These are phyloP conservation scores for Microtus pennsylvanicus DNA, from an alignment of 2,113 vertebrate species.

Conservation along the genomic window DNA sequence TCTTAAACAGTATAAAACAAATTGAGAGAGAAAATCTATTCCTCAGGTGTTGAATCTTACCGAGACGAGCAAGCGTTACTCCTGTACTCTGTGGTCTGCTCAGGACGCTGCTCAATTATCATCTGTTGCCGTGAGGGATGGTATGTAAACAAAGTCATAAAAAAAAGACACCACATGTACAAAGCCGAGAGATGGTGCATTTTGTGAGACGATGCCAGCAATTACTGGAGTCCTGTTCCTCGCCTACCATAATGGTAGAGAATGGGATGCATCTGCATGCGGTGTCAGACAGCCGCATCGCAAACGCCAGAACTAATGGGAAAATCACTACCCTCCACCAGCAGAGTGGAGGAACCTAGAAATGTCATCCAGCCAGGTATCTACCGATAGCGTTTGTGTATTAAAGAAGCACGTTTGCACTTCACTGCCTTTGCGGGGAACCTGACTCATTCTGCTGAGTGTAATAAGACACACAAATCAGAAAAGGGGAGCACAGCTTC, in stretches of 20 bases:
- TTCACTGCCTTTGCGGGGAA: constrained; percentile 48
- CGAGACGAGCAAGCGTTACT: constrained; percentile 64
- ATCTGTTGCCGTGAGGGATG: constrained; percentile 73
- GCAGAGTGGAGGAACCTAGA: constrained; percentile 41
- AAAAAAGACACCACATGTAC: constrained; percentile 76
- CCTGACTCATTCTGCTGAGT: neutral
- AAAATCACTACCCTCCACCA: constrained; percentile 24
- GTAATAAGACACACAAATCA: constrained; percentile 25
- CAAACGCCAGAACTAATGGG: constrained; percentile 49
- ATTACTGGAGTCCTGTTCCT: constrained; percentile 60
- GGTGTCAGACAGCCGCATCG: neutral
- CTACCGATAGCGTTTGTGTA: constrained; percentile 41
- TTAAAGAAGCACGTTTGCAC: constrained; percentile 40
- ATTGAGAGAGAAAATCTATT: constrained; percentile 76
- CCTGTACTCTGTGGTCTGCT: constrained; percentile 26
- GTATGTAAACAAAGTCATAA: constrained; percentile 84
- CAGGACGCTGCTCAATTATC: constrained; percentile 77
- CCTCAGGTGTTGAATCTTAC: constrained; percentile 70
- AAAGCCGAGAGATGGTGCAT: constrained; percentile 74
- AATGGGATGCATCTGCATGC: constrained; percentile 64
- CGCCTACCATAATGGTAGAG: constrained; percentile 60
- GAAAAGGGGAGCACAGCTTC: neutral
- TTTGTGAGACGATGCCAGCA: constrained; percentile 63
- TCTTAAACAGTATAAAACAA: constrained; percentile 66
- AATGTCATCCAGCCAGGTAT: neutral